Evolutionary conservation across 2,797 vertebrate genomes (phyloP), one percentile per base, ranked within the genome.

Genomic region (Clarias platycephalus): DNA sequence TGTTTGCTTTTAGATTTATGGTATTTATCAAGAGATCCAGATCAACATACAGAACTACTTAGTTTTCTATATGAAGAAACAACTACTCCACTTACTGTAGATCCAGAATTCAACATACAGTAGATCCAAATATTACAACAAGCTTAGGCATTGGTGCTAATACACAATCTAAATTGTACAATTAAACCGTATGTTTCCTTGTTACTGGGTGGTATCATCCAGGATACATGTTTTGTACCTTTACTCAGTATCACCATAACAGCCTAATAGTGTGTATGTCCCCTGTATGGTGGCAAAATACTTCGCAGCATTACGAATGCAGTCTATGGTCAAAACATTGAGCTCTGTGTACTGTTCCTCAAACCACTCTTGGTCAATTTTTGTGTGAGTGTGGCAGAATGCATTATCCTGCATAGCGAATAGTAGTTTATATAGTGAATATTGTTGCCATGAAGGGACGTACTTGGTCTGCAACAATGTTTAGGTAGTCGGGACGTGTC

Each of bases 1-100:
- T 12, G 64, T 37, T 63, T 58, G 63, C 86, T 89, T 71, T 79
- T 44, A n/a, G 58, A 63, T 40, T 62, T 62, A 15, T 79, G 15
- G 10, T 7, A 44, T 20, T 80, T 80, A 80, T 64, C 60, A 44
- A 4, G 13, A 62, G 22, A 18, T 37, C 10, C 34, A 64, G 20
- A 26, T 18, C 6, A 20, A 44, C 24, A 57, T n/a, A 13, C 5
- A 18, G 31, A 26, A 40, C n/a, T 63, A 63, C 34, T 18, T 44
- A 13, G 72, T 16, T 22, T 58, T 76, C 34, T 78, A 40, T 2
- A n/a, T 37, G 16, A 9, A 77, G 37, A 58, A 77, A 40, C 31
- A 60, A 60, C 20, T 24, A 34, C 55, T 37, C 10, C 9, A 49
- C 44, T 28, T 75, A 53, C 24, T 72, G 4, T 74, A 53, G 12